Evolutionary conservation across 1,140 invertebrate genomes (phyloP).

Genomic region (Trachymyrmex cornetzi): DNA sequence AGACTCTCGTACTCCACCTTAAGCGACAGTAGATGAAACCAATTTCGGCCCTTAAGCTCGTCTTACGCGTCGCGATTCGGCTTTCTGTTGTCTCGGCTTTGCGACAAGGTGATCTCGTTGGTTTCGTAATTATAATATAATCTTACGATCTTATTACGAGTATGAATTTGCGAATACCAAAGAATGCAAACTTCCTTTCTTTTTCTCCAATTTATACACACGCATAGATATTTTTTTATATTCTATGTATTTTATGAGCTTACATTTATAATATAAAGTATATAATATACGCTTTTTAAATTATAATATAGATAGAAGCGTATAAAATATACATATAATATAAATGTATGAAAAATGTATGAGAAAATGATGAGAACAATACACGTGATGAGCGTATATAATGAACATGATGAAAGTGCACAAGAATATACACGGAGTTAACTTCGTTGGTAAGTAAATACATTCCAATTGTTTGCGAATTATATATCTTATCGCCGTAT

Average conservation of each 20-base stretch:
- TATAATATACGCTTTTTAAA: constrained; percentile 2
- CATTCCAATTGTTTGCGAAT: too few relatives aligned
- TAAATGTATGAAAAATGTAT: too few relatives aligned
- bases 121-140: constrained; percentile 25
- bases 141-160: not conserved
- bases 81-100: constrained; percentile 20
- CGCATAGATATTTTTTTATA: not conserved
- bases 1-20: constrained; percentile 66
- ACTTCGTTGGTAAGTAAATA: too few relatives aligned
- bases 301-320: too few relatives aligned
- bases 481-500: too few relatives aligned
- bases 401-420: too few relatives aligned
- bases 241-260: not conserved
- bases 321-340: too few relatives aligned
- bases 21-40: constrained; percentile 69
- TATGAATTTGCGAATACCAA: not conserved
- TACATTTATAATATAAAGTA: not conserved
- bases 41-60: constrained; percentile 68
- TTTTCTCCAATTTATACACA: not conserved
- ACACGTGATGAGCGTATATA: too few relatives aligned
- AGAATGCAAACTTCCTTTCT: not conserved
- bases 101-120: constrained; percentile 29
- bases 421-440: too few relatives aligned
- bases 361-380: too few relatives aligned
- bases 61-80: constrained; percentile 64